Conservation (phyloP, 2,113 vertebrate species). For the Hemiscyllium ocellatum region DNA sequence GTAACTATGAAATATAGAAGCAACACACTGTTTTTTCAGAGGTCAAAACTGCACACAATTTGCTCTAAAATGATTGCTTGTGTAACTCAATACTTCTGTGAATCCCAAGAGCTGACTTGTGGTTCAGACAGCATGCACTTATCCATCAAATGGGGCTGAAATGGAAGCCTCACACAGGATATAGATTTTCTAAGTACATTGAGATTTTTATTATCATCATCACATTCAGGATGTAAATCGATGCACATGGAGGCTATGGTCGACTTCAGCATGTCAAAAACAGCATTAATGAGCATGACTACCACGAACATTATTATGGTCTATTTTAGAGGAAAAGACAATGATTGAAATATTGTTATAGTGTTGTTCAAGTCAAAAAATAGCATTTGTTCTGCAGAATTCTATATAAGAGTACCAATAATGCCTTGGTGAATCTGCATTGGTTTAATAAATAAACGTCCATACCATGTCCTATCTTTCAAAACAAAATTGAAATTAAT, state of each 20-base stretch:
- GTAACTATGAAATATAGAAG: background rate
- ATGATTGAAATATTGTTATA: background rate
- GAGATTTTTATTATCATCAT: background rate
- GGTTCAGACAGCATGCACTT: background rate
- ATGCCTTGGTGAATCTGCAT: background rate
- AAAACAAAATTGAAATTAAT: background rate
- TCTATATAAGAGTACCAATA: background rate
- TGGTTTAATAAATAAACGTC: background rate
- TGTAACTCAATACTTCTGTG: constrained; percentile 17
- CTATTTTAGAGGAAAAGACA: background rate
- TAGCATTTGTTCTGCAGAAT: background rate
- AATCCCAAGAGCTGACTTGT: constrained; percentile 14
- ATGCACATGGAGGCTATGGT: constrained; percentile 19
- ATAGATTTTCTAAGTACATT: background rate
- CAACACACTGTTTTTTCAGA: background rate
- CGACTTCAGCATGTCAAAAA: background rate
- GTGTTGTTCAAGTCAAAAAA: background rate
- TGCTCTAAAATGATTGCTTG: constrained; percentile 19
- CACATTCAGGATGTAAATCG: constrained; percentile 20
- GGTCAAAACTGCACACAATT: background rate
- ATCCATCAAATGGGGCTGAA: background rate
- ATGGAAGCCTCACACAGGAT: background rate
- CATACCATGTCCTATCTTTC: background rate
- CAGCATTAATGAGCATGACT: background rate
- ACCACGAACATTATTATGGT: background rate